A percentile compares a stretch with the other conserved stretches of the same genome.
Evolutionary conservation across 2,113 vertebrate species (phyloP).

Genomic region (Dendropsophus ebraccatus): DNA sequence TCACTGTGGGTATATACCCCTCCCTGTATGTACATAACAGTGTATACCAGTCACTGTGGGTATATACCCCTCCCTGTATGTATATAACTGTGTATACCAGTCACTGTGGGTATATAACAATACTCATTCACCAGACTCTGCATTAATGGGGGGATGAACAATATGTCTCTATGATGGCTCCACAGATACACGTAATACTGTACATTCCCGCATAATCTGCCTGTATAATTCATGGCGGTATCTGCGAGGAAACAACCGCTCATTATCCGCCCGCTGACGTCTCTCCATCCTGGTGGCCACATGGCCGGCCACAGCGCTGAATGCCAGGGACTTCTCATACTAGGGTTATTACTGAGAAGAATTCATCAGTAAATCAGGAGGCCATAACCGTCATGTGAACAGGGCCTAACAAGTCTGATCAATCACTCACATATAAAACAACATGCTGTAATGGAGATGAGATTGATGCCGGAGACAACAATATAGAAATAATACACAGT

Average conservation of each 20-base stretch:
- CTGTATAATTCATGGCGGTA: conserved; percentile 19
- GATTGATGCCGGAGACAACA: neutral
- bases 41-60: too few relatives aligned
- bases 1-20: too few relatives aligned
- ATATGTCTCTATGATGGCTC: conserved; percentile 32
- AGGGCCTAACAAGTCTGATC: too few relatives aligned
- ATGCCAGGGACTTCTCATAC: too few relatives aligned
- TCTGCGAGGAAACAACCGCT: conserved; percentile 12
- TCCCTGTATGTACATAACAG: too few relatives aligned
- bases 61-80: too few relatives aligned
- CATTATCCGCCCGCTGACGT: neutral
- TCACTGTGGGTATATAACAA: too few relatives aligned
- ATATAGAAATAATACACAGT: neutral
- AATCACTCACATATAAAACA: too few relatives aligned
- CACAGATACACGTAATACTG: conserved; percentile 49
- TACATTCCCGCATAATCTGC: conserved; percentile 40
- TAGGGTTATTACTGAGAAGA: too few relatives aligned
- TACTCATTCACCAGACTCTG: neutral
- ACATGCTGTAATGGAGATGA: neutral
- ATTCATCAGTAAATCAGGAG: too few relatives aligned
- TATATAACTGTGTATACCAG: too few relatives aligned
- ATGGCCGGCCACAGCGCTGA: neutral
- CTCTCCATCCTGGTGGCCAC: neutral
- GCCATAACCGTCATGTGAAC: too few relatives aligned
- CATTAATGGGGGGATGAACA: conserved; percentile 35